phyloP scores from a whole-genome alignment of 2,888 invertebrate genomes.

The Crepidodera aurea region DNA sequence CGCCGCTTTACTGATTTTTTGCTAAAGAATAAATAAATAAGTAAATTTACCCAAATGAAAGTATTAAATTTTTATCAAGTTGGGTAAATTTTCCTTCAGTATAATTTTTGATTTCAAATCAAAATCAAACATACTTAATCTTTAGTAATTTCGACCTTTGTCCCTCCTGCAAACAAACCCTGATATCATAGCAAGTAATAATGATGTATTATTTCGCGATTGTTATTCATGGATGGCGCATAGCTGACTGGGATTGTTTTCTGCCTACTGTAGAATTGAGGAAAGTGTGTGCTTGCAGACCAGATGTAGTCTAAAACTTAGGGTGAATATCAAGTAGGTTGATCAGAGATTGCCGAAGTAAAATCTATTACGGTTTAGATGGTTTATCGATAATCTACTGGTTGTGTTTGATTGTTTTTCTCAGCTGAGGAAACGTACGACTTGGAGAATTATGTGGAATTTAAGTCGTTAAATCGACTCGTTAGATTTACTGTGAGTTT shows the following conservation, averaged over 20 bases:
- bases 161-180: no score
- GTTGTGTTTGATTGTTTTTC: constrained; percentile 9
- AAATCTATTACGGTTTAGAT: constrained; percentile 14
- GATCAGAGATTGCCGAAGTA: constrained; percentile 15
- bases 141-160: no score
- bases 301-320: constrained; percentile 20
- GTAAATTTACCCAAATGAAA: no score
- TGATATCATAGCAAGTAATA: constrained; percentile 25
- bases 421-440: neutral
- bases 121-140: no score
- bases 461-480: neutral
- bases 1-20: no score
- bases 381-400: constrained; percentile 12
- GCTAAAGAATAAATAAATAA: no score
- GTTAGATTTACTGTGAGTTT: neutral
- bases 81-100: no score
- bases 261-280: constrained; percentile 5
- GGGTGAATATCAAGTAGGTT: constrained; percentile 24
- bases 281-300: constrained; percentile 2
- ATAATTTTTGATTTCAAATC: no score
- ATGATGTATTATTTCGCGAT: constrained; percentile 37
- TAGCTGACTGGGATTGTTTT: constrained; percentile 29
- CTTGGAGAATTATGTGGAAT: neutral
- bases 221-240: constrained; percentile 36
- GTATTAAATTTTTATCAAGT: no score